Conservation (phyloP, 1,140 invertebrate genomes). For the Apis mellifera region DNA sequence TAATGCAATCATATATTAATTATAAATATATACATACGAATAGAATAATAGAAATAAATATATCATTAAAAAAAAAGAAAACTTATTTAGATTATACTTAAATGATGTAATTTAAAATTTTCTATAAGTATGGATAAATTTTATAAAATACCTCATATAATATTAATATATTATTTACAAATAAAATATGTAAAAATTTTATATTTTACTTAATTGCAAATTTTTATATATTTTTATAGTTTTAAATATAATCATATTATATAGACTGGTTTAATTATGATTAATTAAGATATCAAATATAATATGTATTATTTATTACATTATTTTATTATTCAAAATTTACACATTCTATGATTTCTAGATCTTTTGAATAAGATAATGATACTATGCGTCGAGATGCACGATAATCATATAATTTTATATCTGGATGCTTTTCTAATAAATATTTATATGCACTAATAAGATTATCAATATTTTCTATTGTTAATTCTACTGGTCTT, state of each 20-base stretch:
- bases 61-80: no score
- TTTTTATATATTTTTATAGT: background rate
- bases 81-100: no score
- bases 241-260: no score
- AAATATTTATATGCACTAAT: constrained; percentile 90
- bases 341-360: constrained; percentile 41
- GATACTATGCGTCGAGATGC: constrained; percentile 80
- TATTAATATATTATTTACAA: background rate
- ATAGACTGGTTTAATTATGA: no score
- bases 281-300: background rate
- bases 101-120: no score
- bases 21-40: no score
- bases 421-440: constrained; percentile 86
- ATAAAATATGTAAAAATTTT: background rate
- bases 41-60: no score
- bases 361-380: constrained; percentile 7
- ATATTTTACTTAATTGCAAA: background rate
- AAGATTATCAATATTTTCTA: constrained; percentile 90
- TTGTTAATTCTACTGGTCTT: constrained; percentile 87
- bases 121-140: no score
- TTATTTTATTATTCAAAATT: background rate
- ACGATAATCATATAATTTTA: constrained; percentile 87
- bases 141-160: no score
- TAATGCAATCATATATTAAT: no score
- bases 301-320: background rate